These are phyloP conservation scores for Euphonia xanthogaster DNA, from an alignment of 2,797 vertebrate species.

Conservation along the genomic window DNA sequence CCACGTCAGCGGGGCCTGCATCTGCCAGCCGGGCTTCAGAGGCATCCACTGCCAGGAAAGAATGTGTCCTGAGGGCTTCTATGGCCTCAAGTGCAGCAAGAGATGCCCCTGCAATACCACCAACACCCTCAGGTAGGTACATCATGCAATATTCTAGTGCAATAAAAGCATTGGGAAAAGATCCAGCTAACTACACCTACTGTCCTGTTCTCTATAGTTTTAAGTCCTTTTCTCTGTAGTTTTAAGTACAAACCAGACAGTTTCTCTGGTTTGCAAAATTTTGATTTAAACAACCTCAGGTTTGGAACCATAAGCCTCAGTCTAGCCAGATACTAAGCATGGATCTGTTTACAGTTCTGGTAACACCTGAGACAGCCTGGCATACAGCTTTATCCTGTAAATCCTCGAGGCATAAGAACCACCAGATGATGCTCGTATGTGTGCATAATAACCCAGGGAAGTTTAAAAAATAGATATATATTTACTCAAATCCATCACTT, in stretches of 20 bases:
- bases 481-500: not conserved
- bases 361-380: not conserved
- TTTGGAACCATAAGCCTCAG: not conserved
- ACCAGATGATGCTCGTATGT: not conserved
- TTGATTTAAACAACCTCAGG: not conserved
- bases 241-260: not conserved
- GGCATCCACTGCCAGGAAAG: conserved; percentile 93
- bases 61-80: conserved; percentile 90
- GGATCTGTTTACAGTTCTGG: not conserved
- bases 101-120: conserved; percentile 89
- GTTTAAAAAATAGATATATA: not conserved
- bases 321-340: not conserved
- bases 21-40: conserved; percentile 94
- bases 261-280: not conserved
- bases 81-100: conserved; percentile 92
- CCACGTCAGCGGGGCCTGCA: conserved; percentile 90
- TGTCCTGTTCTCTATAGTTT: not conserved
- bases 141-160: accelerated
- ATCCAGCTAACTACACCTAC: not conserved
- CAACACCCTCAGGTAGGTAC: conserved; percentile 89
- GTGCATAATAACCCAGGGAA: not conserved
- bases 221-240: not conserved
- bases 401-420: not conserved
- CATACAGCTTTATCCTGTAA: not conserved
- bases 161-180: not conserved